phyloP scores from a whole-genome alignment of 1,140 invertebrate genomes.

The Marisa cornuarietis region DNA sequence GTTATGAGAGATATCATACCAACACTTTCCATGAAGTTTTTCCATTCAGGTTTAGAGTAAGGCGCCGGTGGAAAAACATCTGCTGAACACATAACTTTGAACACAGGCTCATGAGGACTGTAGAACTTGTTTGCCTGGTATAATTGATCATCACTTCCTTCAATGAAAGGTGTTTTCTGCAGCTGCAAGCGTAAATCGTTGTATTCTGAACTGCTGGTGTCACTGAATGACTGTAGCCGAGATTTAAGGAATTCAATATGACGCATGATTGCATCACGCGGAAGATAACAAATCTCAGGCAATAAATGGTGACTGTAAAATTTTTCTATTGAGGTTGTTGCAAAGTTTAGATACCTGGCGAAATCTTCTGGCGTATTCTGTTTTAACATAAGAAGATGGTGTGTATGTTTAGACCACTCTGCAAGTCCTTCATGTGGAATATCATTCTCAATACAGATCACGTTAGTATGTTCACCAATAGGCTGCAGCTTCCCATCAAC shows the following conservation, averaged over 20 bases:
- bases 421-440: neutral
- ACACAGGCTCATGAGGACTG: slow-evolving; percentile 4
- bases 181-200: neutral
- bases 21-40: slow-evolving; percentile 1
- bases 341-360: neutral
- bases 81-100: neutral
- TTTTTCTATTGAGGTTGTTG: too few relatives aligned
- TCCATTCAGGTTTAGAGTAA: neutral
- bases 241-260: slow-evolving; percentile 6
- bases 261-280: neutral
- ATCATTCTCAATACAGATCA: neutral
- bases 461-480: neutral
- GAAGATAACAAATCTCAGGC: neutral
- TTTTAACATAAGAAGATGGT: neutral
- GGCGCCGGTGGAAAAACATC: slow-evolving; percentile 3
- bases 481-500: neutral
- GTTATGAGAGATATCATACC: slow-evolving; percentile 5
- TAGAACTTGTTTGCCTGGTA: slow-evolving; percentile 10
- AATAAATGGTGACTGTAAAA: neutral
- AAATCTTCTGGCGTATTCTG: neutral
- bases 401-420: neutral
- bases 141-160: neutral
- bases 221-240: slow-evolving; percentile 9
- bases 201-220: neutral
- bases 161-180: slow-evolving; percentile 1